Percentiles rank a stretch among this genome's conserved stretches.
Evolutionary conservation across 64 coral and sea anemone genomes (phyloP).

Genomic region (Porites lutea): DNA sequence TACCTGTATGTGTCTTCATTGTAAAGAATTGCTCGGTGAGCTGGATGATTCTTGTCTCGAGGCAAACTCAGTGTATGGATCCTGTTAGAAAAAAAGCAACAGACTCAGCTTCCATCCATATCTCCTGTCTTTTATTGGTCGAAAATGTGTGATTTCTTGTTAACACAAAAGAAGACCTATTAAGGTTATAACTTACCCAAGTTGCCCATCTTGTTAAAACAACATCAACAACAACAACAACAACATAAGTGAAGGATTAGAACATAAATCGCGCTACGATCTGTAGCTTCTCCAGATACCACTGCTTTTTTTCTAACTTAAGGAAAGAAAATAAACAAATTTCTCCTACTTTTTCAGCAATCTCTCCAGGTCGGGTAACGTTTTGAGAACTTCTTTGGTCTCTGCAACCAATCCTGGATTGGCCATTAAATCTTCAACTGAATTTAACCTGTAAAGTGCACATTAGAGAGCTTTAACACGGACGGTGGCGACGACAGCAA

Average conservation of each 20-base stretch:
- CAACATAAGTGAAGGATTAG: neutral
- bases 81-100: conserved; percentile 11
- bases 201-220: no score
- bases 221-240: neutral
- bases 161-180: neutral
- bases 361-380: conserved; percentile 89
- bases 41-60: conserved; percentile 88
- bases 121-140: no score
- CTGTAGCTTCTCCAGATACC: no score
- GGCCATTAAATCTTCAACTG: conserved; percentile 92
- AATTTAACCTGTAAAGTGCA: conserved; percentile 71
- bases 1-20: conserved; percentile 98
- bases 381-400: conserved; percentile 77
- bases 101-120: no score
- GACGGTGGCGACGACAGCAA: no score
- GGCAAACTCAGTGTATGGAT: conserved; percentile 87
- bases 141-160: no score
- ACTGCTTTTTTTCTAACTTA: neutral
- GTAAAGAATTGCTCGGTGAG: conserved; percentile 95
- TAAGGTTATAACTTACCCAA: no score
- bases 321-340: neutral
- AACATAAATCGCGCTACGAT: no score
- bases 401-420: conserved; percentile 71
- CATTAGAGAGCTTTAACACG: no score
- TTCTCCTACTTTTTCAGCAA: conserved; percentile 91